A percentile compares a stretch with the other conserved stretches of the same genome.
Conservation (phyloP, 1,140 invertebrate genomes). For the Lucilia cuprina region DNA sequence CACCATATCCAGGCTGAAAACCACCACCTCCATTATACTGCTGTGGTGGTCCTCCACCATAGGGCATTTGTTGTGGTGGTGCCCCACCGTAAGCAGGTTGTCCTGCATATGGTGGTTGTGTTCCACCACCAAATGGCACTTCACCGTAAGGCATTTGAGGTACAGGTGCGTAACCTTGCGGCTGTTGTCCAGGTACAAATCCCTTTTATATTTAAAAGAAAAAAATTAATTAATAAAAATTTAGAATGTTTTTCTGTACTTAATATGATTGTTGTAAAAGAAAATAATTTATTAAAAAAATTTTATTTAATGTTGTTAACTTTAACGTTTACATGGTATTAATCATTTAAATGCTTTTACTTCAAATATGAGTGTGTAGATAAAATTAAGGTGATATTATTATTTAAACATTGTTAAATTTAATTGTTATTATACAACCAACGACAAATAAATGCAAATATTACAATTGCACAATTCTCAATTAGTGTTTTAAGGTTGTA, state of each 20-base stretch:
- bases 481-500: too few relatives aligned
- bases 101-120: constrained; percentile 32
- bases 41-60: constrained; percentile 15
- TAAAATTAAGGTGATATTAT: too few relatives aligned
- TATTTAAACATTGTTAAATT: too few relatives aligned
- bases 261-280: too few relatives aligned
- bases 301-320: too few relatives aligned
- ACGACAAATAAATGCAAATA: too few relatives aligned
- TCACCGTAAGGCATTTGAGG: constrained; percentile 54
- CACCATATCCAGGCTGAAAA: constrained; percentile 44
- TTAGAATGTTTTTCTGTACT: neutral
- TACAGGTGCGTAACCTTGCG: constrained; percentile 43
- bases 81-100: constrained; percentile 22
- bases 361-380: too few relatives aligned
- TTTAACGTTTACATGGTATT: too few relatives aligned
- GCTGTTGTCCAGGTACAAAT: neutral
- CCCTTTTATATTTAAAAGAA: neutral
- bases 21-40: constrained; percentile 31
- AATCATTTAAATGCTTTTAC: too few relatives aligned
- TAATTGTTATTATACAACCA: too few relatives aligned
- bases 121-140: constrained; percentile 41
- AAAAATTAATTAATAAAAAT: neutral
- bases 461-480: too few relatives aligned
- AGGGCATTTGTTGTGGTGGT: neutral
- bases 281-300: too few relatives aligned